Base-by-base conservation (phyloP, 1,140 invertebrate species). In the Sarcophaga peregrina region DNA sequence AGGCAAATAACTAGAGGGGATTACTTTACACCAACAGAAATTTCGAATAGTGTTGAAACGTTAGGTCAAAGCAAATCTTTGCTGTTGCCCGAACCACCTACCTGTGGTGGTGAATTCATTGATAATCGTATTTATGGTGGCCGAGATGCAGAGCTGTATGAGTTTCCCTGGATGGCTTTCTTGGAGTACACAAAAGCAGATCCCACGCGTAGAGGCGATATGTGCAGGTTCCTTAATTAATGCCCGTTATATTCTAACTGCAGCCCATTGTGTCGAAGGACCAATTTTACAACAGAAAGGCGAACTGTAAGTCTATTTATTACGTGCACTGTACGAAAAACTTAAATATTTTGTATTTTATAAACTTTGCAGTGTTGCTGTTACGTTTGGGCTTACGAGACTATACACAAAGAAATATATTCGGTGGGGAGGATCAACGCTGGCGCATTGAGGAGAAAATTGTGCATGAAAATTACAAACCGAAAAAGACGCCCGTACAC, bases 201-300 rank as follows among this genome's bases (percentile, higher is more conserved):
- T 81, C 80, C 46, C 25, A 50, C 48, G 9, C 47, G 50, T n/a
- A 48, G 75, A 78, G 50, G 47, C 75, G n/a, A 47, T 78, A 10
- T 95, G 95, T 87, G 94, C 93, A 25, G 94, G 94, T 58, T 91
- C 89, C 1, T 72, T 90, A 25, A 90, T 90, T 80, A 90, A 89
- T 82, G 91, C 91, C 68, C 90, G 92, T 20, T 95, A 94, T 86
- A 91, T 95, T 0, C 73, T 95, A n/a, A 95, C 95, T 0, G 94
- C 95, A 6, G 94, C 94, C 2, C 95, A 95, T 86, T 95, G 94
- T 85, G 87, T 95, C 10, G 88, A 85, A 0, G 92, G 92, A 48
- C 84, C 80, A 89, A 92, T 93, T 45, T 86, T 90, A 68, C 86
- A 82, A 15, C 87, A 87, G 84, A 88, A 92, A 52, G 92, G 92